Evolutionary conservation across 2,797 vertebrate genomes (phyloP).

Genomic region (Loris lydekkerianus): DNA sequence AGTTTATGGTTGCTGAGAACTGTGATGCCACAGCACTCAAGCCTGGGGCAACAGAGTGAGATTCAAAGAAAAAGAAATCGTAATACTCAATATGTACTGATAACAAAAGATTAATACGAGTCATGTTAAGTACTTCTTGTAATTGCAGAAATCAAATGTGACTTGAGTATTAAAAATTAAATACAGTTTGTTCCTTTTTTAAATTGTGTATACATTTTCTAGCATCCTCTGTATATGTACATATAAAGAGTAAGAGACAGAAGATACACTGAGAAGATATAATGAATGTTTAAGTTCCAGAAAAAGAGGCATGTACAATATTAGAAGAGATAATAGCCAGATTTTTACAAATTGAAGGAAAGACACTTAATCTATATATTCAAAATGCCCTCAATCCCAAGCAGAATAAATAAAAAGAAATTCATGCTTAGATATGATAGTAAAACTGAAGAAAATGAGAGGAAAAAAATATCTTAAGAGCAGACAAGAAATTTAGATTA

Average conservation of each 20-base stretch:
- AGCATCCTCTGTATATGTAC: too few species aligned
- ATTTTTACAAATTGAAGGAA: constrained; percentile 35
- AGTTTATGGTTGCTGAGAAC: too few species aligned
- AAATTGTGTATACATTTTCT: too few species aligned
- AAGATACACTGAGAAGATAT: background rate
- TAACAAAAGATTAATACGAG: too few species aligned
- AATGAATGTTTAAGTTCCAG: constrained; percentile 39
- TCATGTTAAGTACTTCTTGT: too few species aligned
- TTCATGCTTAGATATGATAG: background rate
- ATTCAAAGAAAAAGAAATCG: too few species aligned
- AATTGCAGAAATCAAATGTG: too few species aligned
- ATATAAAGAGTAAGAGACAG: background rate
- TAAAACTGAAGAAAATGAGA: constrained; percentile 11
- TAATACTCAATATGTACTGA: too few species aligned
- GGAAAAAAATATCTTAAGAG: constrained; percentile 1
- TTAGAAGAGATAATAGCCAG: constrained; percentile 3
- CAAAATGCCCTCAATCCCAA: constrained; percentile 3
- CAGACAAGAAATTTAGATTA: background rate
- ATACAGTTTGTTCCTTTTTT: too few species aligned
- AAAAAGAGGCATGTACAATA: background rate
- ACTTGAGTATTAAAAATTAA: too few species aligned
- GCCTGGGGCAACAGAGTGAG: too few species aligned
- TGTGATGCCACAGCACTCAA: too few species aligned
- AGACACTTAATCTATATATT: background rate
- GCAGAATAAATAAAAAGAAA: constrained; percentile 49